phyloP scores from a whole-genome alignment of 2,888 invertebrate genomes.

The Drosophila monieri region DNA sequence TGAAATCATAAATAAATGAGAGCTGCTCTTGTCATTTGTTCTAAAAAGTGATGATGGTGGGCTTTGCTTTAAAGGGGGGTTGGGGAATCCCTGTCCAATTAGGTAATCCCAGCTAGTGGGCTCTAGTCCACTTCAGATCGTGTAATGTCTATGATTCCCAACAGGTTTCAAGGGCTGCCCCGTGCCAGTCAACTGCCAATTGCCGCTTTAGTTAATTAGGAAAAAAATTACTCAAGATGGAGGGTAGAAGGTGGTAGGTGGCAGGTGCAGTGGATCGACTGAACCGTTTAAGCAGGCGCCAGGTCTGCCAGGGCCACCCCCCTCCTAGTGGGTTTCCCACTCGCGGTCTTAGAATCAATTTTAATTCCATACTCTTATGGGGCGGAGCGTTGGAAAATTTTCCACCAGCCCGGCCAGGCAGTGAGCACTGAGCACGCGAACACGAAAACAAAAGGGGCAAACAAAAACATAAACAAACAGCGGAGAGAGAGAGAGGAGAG shows the following conservation, averaged over 20 bases:
- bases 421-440: constrained; percentile 46
- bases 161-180: constrained; percentile 25
- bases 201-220: constrained; percentile 34
- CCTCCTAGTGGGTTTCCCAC: constrained; percentile 1
- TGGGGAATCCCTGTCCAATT: constrained; percentile 19
- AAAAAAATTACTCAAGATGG: not conserved
- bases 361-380: constrained; percentile 64
- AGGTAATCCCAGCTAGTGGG: constrained; percentile 20
- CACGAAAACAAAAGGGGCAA: constrained; percentile 25
- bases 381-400: constrained; percentile 70
- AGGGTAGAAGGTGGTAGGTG: constrained; percentile 14
- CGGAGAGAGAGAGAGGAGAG: constrained; percentile 5
- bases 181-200: constrained; percentile 23
- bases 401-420: constrained; percentile 56
- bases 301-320: constrained; percentile 20
- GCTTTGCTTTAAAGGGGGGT: not conserved
- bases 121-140: constrained; percentile 21
- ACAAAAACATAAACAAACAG: constrained; percentile 46
- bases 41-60: constrained; percentile 1
- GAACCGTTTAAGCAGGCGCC: constrained; percentile 62
- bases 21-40: constrained; percentile 8
- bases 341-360: constrained; percentile 53
- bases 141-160: constrained; percentile 44
- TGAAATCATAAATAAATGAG: constrained; percentile 37
- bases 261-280: constrained; percentile 26